These are phyloP conservation scores for Cephus sareptanus DNA, from an alignment of 2,888 invertebrate genomes.

Conservation along the genomic window DNA sequence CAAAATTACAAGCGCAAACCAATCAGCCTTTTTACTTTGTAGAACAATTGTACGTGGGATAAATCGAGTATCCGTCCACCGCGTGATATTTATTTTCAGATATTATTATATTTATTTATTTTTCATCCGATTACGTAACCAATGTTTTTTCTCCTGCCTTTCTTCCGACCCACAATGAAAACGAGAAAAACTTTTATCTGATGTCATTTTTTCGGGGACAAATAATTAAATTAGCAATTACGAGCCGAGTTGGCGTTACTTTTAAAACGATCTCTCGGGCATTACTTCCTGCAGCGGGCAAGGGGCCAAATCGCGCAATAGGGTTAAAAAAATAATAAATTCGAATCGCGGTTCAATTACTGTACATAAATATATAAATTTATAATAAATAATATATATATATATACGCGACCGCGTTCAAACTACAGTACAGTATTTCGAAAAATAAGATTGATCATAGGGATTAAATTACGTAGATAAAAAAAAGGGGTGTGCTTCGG, in stretches of 20 bases:
- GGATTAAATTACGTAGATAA: neutral
- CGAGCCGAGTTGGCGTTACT: neutral
- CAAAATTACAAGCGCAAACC: neutral
- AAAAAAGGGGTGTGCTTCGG: neutral
- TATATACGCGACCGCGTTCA: neutral
- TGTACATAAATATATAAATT: neutral
- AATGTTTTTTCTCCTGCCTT: neutral
- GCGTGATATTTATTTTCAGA: neutral
- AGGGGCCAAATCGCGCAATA: slow-evolving; percentile 57
- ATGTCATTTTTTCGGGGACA: neutral
- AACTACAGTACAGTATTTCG: neutral
- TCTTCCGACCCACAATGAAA: neutral
- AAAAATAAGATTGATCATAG: neutral
- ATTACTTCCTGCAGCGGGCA: slow-evolving; percentile 48
- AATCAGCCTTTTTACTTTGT: neutral
- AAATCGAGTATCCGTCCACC: neutral
- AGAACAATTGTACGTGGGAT: neutral
- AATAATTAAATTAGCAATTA: neutral
- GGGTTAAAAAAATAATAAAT: slow-evolving; percentile 34
- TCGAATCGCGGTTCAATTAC: slow-evolving; percentile 25
- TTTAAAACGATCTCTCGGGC: slow-evolving; percentile 17
- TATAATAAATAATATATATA: no score
- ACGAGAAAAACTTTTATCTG: neutral
- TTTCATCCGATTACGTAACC: neutral
- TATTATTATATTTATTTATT: neutral